Conservation (phyloP, 2,888 invertebrate genomes). For the Gerris lacustris region DNA sequence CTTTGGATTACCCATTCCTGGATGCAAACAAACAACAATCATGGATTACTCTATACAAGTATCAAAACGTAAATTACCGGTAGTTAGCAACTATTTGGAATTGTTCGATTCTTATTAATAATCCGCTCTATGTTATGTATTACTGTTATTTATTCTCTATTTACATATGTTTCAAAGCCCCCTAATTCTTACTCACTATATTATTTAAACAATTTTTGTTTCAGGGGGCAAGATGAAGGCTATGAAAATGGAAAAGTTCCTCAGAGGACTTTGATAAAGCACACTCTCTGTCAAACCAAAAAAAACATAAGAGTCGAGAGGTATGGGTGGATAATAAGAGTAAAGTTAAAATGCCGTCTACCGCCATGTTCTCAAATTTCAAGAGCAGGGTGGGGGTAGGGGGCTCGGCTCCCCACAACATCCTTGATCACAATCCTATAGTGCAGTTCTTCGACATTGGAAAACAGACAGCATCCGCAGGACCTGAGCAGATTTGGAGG, state of each 20-base stretch:
- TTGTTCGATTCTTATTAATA: no score
- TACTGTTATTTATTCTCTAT: no score
- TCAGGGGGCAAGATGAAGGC: not conserved
- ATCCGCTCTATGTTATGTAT: no score
- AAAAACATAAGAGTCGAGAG: no score
- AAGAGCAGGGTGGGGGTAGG: conserved; percentile 44
- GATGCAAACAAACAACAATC: no score
- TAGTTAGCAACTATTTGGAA: no score
- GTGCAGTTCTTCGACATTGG: conserved; percentile 77
- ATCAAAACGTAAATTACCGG: no score
- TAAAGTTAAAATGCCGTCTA: conserved; percentile 34
- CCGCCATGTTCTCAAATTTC: conserved; percentile 62
- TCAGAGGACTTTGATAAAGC: not conserved
- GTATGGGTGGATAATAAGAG: not conserved
- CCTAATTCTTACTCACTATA: no score
- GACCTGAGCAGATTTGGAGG: conserved; percentile 83
- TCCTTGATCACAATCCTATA: conserved; percentile 68
- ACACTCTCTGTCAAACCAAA: not conserved
- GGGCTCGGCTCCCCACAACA: conserved; percentile 38
- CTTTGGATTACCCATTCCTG: no score
- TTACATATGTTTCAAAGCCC: no score
- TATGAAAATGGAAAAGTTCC: not conserved
- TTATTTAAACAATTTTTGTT: not conserved
- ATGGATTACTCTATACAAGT: no score
- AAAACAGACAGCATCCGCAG: conserved; percentile 64